Percentiles rank a stretch among this genome's conserved stretches.
Conservation (phyloP, 2,797 vertebrate genomes). For the Crotalus adamanteus region DNA sequence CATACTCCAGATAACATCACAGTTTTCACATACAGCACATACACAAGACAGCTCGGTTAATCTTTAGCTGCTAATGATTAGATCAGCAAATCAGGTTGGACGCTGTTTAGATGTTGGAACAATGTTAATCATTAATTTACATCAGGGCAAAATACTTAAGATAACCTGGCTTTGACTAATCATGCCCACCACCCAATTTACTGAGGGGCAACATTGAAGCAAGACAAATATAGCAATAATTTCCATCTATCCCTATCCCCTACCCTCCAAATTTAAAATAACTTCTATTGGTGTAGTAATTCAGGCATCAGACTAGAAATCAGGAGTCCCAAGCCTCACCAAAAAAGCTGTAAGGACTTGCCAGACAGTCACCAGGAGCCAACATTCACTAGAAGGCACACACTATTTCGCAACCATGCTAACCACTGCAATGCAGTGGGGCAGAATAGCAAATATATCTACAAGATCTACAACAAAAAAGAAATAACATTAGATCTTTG, state of each 20-base stretch:
- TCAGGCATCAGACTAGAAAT: not conserved
- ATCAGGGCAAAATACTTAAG: not conserved
- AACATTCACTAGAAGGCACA: not conserved
- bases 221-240: not conserved
- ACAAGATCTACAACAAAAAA: not conserved
- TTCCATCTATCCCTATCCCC: not conserved
- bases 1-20: not conserved
- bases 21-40: not conserved
- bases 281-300: not conserved
- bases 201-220: not conserved
- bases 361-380: not conserved
- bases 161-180: not conserved
- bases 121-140: not conserved
- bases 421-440: not conserved
- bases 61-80: not conserved
- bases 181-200: not conserved
- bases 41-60: not conserved
- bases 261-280: not conserved
- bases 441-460: not conserved
- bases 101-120: not conserved
- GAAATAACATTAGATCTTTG: not conserved
- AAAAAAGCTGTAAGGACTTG: not conserved
- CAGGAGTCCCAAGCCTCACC: not conserved
- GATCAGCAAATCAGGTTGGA: not conserved
- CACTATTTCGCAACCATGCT: not conserved